Evolutionary conservation across 1,140 invertebrate species (phyloP), one percentile per base, ranked within the genome.

Genomic region (Atopsyche davidsoni): DNA sequence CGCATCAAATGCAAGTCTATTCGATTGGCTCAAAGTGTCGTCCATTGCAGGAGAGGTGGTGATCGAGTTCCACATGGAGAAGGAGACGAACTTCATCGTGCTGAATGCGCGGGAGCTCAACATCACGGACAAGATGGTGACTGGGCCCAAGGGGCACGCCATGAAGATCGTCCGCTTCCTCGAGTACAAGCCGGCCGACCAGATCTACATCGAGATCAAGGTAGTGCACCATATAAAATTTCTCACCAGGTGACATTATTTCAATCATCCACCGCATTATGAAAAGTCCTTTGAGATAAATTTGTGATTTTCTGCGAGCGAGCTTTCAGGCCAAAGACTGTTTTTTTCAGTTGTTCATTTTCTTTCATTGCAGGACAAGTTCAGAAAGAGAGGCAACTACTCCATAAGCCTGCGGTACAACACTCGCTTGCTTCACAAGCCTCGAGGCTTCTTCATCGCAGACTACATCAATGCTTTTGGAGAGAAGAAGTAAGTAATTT

Each of bases 381-480:
- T 89, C 42, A 79, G 80, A 34, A 82, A 82, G 53, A 82, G 80
- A 55, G 81, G 79, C 47, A 89, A 91, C 68, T 92, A 95, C 62
- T 86, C 86, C 0, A 65, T 96, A n/a, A 83, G 81, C 57, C 73
- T 96, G 41, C 79, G 86, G 53, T 96, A 92, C 72, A 82, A 85
- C 47, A 88, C 86, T 6, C 81, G 81, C 56, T 70, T 96, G 36
- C 82, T 80, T 53, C 82, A 79, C 38, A 85, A 88, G 59, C 79
- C 93, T 50, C 82, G 90, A 64, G 95, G 94, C 1, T 95, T 97
- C 75, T 97, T 96, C 72, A 75, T 94, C 14, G 90, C 91, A 58
- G 87, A 85, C 57, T 96, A 95, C 59, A 80, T 81, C 38, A 83
- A 77, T 48, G 70, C 75, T 24, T 76, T 80, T 58, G 86, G 86